A percentile compares a stretch with the other conserved stretches of the same genome.
phyloP scores from a whole-genome alignment of 2,888 invertebrate species.

The Drosophila limbata region DNA sequence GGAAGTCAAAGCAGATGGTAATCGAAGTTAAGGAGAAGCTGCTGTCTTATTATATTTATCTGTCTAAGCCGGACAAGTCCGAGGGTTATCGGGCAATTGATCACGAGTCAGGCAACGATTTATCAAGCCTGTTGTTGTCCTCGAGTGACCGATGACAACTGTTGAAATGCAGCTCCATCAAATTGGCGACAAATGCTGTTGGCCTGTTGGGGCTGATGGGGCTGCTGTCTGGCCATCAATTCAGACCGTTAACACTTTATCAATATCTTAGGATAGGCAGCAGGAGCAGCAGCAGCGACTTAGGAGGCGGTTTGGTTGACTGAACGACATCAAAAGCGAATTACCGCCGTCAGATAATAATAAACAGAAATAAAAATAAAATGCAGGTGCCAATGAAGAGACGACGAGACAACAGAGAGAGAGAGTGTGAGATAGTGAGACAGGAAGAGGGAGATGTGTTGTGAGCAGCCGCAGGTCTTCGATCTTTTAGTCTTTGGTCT shows the following conservation, averaged over 20 bases:
- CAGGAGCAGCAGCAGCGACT: conserved; percentile 29
- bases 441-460: neutral
- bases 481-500: conserved; percentile 31
- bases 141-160: conserved; percentile 39
- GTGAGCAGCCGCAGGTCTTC: conserved; percentile 44
- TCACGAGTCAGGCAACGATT: conserved; percentile 36
- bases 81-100: conserved; percentile 46
- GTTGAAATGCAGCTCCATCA: conserved; percentile 54
- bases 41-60: conserved; percentile 28
- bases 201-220: conserved; percentile 1
- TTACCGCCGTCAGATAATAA: conserved; percentile 60
- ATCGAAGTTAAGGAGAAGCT: neutral
- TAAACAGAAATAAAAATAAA: conserved; percentile 30
- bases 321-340: conserved; percentile 59
- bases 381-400: conserved; percentile 59
- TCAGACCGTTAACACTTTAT: conserved; percentile 60
- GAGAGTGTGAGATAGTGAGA: conserved; percentile 5
- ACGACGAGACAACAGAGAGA: conserved; percentile 7
- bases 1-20: neutral
- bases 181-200: conserved; percentile 60
- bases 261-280: conserved; percentile 49
- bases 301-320: conserved; percentile 61
- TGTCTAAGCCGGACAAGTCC: conserved; percentile 1
- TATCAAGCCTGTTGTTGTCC: conserved; percentile 32
- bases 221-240: conserved; percentile 49